Base-by-base conservation (phyloP, 2,797 vertebrate species). In the Oophaga sylvatica region DNA sequence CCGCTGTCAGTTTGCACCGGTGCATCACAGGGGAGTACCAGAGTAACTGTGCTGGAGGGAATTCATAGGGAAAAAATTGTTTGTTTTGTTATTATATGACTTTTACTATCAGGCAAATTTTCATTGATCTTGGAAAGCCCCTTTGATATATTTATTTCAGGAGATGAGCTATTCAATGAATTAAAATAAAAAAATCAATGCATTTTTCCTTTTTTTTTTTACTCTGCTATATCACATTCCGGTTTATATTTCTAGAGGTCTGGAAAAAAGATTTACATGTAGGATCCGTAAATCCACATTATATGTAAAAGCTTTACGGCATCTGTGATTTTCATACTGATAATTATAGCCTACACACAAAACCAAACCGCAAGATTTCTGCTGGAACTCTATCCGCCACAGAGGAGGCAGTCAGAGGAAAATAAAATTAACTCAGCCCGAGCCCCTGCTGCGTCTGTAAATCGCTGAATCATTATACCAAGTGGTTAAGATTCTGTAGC, bases 381-480 rank as follows among this genome's bases (percentile, higher is more conserved):
- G 41, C 63, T 79, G 79, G 19, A 88, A 77, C 60, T 78, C 70
- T 62, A 81, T 73, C 22, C 48, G 48, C 31, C 31, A 82, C 45
- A 82, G 71, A 86, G 41, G 62, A 75, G 59, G 31, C 41, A 84
- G 76, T 70, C 29, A 53, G 77, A 85, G 79, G 29, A 80, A 88
- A 81, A 86, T 89, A 86, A 86, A 89, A 89, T 82, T 81, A 89
- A 86, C 80, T 89, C 80, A 70, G 84, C 83, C 35, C 5, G 35
- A 65, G 79, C 79, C 71, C 87, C 88, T 29, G 80, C 88, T 89
- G 88, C 86, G 88, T 75, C 80, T 60, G 84, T 82, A 83, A 89
- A 89, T 83, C 35, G 88, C 88, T 89, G 88, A 89, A 89, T 89
- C 84, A 89, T 89, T 89, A 86, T 68, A 89, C 19, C 84, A 83